Conservation (phyloP, 1,140 invertebrate genomes). For the Bombus balteatus region DNA sequence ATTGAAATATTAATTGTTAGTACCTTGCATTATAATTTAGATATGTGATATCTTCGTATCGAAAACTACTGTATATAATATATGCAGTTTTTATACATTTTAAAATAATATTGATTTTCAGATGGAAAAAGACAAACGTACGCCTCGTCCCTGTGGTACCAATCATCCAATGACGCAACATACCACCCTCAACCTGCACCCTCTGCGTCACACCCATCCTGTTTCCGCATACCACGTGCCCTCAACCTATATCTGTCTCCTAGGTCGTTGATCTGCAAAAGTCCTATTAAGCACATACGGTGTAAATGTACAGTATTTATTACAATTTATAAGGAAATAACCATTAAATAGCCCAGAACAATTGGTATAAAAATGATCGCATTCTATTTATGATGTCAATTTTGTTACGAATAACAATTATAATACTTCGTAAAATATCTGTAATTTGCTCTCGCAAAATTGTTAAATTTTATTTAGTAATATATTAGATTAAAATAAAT, state of each 20-base stretch:
- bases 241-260: conserved; percentile 65
- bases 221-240: conserved; percentile 62
- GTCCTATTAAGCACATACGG: background rate
- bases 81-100: background rate
- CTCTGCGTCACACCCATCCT: conserved; percentile 67
- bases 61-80: background rate
- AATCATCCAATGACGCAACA: conserved; percentile 68
- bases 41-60: background rate
- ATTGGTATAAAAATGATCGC: background rate
- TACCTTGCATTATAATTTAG: background rate
- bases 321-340: background rate
- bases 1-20: background rate
- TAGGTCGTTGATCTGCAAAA: conserved; percentile 62
- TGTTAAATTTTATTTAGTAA: background rate
- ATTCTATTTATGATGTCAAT: background rate
- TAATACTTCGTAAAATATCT: background rate
- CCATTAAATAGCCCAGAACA: background rate
- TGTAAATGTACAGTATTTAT: background rate
- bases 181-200: conserved; percentile 63
- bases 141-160: conserved; percentile 44
- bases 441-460: background rate
- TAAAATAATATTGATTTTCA: background rate
- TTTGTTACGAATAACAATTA: background rate
- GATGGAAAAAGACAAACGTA: background rate
- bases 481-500: background rate